Conservation (phyloP, 2,113 vertebrate genomes). For the Hystrix brachyura region DNA sequence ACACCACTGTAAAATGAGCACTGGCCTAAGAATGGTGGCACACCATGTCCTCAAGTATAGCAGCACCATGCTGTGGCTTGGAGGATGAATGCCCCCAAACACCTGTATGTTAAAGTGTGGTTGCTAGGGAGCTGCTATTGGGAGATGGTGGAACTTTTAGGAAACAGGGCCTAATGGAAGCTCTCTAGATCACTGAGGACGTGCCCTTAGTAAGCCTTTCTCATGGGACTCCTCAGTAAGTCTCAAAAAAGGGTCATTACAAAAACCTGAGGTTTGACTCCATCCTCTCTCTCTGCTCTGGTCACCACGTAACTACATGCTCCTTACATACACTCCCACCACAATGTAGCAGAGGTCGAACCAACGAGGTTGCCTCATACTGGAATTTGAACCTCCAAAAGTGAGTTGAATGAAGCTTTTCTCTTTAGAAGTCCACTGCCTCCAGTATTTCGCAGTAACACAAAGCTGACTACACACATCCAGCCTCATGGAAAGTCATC, state of each 20-base stretch:
- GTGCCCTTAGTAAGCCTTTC: neutral
- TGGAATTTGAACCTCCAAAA: neutral
- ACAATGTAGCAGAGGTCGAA: neutral
- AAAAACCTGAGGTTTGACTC: neutral
- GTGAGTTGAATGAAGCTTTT: neutral
- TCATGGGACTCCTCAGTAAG: neutral
- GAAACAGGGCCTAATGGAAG: rapidly evolving
- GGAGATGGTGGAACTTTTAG: neutral
- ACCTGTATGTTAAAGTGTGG: neutral
- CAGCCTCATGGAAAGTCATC: neutral
- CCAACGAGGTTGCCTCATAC: neutral
- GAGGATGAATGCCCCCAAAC: neutral
- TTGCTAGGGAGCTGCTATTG: no score
- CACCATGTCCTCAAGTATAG: rapidly evolving
- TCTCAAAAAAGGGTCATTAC: neutral
- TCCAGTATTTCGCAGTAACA: neutral
- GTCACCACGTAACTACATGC: neutral
- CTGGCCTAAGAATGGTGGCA: rapidly evolving
- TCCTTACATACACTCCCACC: no score
- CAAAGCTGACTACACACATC: neutral
- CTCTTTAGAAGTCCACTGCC: no score
- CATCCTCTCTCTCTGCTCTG: neutral
- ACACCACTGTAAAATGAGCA: rapidly evolving
- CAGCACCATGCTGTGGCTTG: neutral
- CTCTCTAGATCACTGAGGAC: neutral